Evolutionary conservation across 2,113 vertebrate species (phyloP).

Genomic region (Propithecus coquereli): DNA sequence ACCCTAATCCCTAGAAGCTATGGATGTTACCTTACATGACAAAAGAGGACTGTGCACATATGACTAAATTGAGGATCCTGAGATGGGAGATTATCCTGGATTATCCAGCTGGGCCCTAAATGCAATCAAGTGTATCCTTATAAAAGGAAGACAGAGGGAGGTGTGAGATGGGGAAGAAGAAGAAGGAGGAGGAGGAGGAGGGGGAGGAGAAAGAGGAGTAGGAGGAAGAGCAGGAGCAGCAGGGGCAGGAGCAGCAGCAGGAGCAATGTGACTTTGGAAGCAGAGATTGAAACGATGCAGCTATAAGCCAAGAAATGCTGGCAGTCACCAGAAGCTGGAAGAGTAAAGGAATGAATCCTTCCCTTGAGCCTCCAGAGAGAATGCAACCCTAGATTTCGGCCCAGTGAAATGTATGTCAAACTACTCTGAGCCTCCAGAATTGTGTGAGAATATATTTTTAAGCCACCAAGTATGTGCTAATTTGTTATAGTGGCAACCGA

Average conservation of each 20-base stretch:
- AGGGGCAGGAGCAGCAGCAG: too few species aligned
- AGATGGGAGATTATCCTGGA: not conserved
- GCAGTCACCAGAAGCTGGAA: not conserved
- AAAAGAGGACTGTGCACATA: not conserved
- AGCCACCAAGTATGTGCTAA: not conserved
- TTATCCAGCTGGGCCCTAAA: not conserved
- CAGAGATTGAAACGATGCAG: not conserved
- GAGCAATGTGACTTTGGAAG: not conserved
- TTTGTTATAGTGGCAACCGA: not conserved
- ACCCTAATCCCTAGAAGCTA: not conserved
- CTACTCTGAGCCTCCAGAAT: not conserved
- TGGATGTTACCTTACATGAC: not conserved
- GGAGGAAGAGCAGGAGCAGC: not conserved
- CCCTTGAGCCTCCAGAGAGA: not conserved
- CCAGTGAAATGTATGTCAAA: not conserved
- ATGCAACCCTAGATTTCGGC: not conserved
- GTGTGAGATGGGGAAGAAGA: not conserved
- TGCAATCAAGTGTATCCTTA: not conserved
- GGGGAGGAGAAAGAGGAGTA: not conserved
- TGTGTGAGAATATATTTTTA: not conserved
- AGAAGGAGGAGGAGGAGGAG: not conserved
- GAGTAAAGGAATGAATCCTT: not conserved
- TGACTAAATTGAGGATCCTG: not conserved
- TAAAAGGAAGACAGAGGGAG: not conserved
- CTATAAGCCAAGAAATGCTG: not conserved